Evolutionary conservation across 1,140 invertebrate species (phyloP).

Genomic region (Sesamia nonagrioides): DNA sequence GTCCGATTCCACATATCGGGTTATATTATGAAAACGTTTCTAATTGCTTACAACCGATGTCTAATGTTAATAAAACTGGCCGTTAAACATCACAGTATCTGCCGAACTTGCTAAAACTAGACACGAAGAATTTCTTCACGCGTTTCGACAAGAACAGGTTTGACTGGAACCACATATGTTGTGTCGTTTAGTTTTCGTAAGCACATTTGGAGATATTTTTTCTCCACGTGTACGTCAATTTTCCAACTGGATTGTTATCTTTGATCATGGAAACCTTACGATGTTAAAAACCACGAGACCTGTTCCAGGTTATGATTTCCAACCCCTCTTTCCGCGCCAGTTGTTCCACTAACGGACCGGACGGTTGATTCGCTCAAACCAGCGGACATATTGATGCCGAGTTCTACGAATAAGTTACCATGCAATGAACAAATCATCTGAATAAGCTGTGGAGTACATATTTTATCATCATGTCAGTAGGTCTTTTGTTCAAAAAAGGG

Average conservation of each 20-base stretch:
- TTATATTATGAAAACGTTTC: conserved; percentile 35
- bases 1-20: background rate
- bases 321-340: conserved; percentile 51
- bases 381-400: conserved; percentile 25
- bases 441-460: conserved; percentile 27
- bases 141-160: conserved; percentile 45
- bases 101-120: conserved; percentile 42
- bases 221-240: background rate
- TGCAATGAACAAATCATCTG: conserved; percentile 28
- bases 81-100: conserved; percentile 33
- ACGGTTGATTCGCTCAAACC: conserved; percentile 31
- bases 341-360: conserved; percentile 47
- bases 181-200: conserved; percentile 40
- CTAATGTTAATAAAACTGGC: conserved; percentile 37
- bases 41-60: conserved; percentile 37
- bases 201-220: conserved; percentile 27
- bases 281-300: conserved; percentile 11
- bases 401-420: conserved; percentile 29
- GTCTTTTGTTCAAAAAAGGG: conserved; percentile 14
- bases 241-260: conserved; percentile 3
- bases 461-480: conserved; percentile 31
- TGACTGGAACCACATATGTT: conserved; percentile 25
- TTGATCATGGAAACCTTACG: background rate
- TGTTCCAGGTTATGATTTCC: conserved; percentile 47
- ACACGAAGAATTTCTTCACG: conserved; percentile 42